Base-by-base conservation (phyloP, 2,113 vertebrate species). In the Setophaga petechia region DNA sequence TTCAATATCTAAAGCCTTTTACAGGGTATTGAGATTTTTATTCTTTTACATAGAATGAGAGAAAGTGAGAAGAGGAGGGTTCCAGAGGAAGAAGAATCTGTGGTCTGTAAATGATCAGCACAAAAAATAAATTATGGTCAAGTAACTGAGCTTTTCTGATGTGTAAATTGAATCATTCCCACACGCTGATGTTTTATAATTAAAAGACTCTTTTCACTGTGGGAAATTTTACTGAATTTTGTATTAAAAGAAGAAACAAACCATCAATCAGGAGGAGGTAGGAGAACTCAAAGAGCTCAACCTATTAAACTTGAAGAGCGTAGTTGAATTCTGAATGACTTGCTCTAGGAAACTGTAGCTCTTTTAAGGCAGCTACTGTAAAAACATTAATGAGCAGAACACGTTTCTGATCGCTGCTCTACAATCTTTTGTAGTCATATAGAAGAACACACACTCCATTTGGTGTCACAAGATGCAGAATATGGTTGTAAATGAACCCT, bases 241-340 rank as follows among this genome's bases (percentile, higher is more conserved):
- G 41, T 91, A 93, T 96, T 97, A 91, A 94, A 97, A 96, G 93
- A 94, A 97, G 92, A 96, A 97, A 97, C 82, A 97, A 94, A 95
- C 87, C 89, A 92, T 95, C 94, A 93, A 57, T 96, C 91, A 93
- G 87, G 83, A 97, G 92, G 96, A 93, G 89, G 89, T 88, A 95
- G 84, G 35, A 63, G 89, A 93, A 97, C 92, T 95, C 93, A 93
- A 92, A 95, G 83, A 95, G 78, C 79, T 97, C 92, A 87, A 91
- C 84, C 88, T 92, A 96, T 95, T 93, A 96, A 96, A 90, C 83
- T 83, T 85, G 94, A 87, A 93, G 93, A 96, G 68, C 31, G 61
- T 65, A 77, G 91, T 72, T 12, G 80, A 93, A 90, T 93, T 76
- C 76, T 93, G 90, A 97, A 86, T 66, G 59, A 96, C 95, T 96